Evolutionary conservation across 2,888 invertebrate genomes (phyloP), one percentile per base, ranked within the genome.

Genomic region (Saturnia pavonia): DNA sequence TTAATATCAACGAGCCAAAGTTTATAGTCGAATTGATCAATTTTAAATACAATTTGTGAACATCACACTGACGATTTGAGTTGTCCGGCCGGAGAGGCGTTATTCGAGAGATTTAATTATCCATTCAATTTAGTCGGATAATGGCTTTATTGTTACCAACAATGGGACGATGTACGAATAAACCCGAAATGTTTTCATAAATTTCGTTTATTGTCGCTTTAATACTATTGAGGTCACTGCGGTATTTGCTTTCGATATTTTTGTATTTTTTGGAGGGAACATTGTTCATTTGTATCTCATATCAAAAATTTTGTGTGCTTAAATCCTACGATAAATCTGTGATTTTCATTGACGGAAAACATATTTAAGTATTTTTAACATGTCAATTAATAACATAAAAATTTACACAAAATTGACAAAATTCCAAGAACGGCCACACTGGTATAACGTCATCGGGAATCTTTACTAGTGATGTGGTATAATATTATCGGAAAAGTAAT

Each of bases 71-170:
- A 67, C 45, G 48, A 67, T 67, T 67, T 27, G 67, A 25, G 45
- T 60, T 57, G 70, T 42, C 22, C 11, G 43, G 19, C 65, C 43
- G 25, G 22, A 7, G 42, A 22, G 40, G n/a, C 51, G 8, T 51
- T 40, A 51, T 65, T 34, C 68, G 72, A 42, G 14, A 74, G 76
- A 83, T 80, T 81, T 82, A 83, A 83, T 83, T 80, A 84, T 82
- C 79, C 83, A 80, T 82, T 80, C 78, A 84, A 83, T 85, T 85
- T 81, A 76, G 80, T 73, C 76, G 77, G 77, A 80, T 84, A 84
- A 84, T 85, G 78, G 81, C 78, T 77, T 80, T 79, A 79, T 79
- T 77, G 80, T 79, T 77, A 68, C 73, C 76, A 78, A 84, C 82
- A 85, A 82, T 83, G 76, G 81, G 76, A 57, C 63, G 54, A 22